Base-by-base conservation (phyloP, 2,113 vertebrate genomes). In the Rhinichthys klamathensis region DNA sequence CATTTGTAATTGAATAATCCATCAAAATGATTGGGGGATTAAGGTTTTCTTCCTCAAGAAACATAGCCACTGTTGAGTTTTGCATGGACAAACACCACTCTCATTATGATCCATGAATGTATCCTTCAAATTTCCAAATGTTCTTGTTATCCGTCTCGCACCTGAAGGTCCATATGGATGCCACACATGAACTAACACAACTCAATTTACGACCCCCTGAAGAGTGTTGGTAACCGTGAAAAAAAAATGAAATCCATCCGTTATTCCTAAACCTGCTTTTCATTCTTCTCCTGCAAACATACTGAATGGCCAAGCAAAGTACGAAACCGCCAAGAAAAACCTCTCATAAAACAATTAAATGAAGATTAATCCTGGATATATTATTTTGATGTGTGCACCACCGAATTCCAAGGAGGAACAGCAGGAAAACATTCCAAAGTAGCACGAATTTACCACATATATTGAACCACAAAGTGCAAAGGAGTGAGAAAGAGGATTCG, bases 401-500 rank as follows among this genome's bases (percentile, higher is more conserved):
- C 56, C 16, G 4, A 56, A 84, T 49, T 84, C 60, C 30, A 60
- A n/a, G 56, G 75, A 69, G 35, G 58, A 85, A 77, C 9, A 49
- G 58, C 44, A 32, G 21, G 49, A 75, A 35, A 63, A 32, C 18
- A 32, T 74, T 75, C 67, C 27, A 61, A 30, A 82, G 60, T 74
- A 75, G 21, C 56, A 79, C 27, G 56, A 65, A 35, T 88, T 85
- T 63, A 58, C 65, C 44, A 85, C 78, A 87, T 70, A 73, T 46
- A 38, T 67, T 83, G 27, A 8, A 83, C 80, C 76, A 67, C 46
- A 82, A 70, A 80, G 41, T 84, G 54, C 32, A 38, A 69, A 85
- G 90, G 82, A 81, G 61, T 73, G 81, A 81, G 65, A 90, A 87
- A 85, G 38, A 80, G 41, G 46, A 35, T 84, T 82, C 44, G 49